Evolutionary conservation across 2,888 invertebrate genomes (phyloP), one percentile per base, ranked within the genome.

Genomic region (Oligia fasciuncula): DNA sequence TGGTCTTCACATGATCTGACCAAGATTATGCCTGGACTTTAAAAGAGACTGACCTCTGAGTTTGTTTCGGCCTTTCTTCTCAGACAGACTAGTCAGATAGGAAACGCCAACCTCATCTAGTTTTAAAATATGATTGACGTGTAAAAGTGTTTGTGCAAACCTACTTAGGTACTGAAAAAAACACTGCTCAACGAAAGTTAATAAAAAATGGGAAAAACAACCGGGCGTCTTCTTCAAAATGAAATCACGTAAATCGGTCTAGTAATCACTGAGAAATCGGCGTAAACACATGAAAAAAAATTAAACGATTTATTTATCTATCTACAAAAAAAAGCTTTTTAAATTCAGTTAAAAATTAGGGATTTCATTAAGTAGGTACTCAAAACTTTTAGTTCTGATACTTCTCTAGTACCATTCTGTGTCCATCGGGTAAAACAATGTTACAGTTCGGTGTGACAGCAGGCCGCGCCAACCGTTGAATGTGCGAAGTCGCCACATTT

Each of bases 401-500:
- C 9, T 29, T 65, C 35, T 17, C 35, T 73, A 19, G 23, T 17
- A 19, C 11, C 29, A 29, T 76, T 67, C 13, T 29, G 35, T 17
- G 17, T 40, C 19, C 11, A 29, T 9, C 14, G 11, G 14, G 19
- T 40, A 5, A 29, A 23, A 40, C n/a, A 57, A 54, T 62, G 54
- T 87, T 89, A 91, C 92, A 79, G 23, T 6, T 76, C 93, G 90
- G 95, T 96, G 95, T 95, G 77, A 94, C 73, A 83, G 80, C 0
- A 43, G 72, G 88, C 73, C 84, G 78, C 80, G 90, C 91, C 90
- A 92, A 91, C 90, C 91, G 88, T 92, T 91, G 93, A 91, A 93
- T 92, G 93, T 92, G 92, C 92, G 92, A 94, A 94, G 91, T 93
- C 93, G 92, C 90, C 92, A 90, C 92, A 91, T 94, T 91, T 91